Conservation (phyloP, 2,888 invertebrate genomes). For the Papilio demoleus region DNA sequence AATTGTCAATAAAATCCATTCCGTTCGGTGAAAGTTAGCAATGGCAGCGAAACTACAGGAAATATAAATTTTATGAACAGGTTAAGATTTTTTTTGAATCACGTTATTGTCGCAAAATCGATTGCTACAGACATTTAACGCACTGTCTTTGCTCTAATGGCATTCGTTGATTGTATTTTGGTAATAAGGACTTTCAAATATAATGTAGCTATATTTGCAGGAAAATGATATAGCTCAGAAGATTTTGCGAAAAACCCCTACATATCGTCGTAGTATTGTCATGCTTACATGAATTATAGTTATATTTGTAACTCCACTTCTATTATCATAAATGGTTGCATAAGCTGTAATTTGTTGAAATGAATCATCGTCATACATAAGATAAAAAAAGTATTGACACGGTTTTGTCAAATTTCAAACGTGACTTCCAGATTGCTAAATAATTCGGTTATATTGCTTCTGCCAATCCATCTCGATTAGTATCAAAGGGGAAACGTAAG, state of each 20-base stretch:
- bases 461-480: neutral
- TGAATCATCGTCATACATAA: neutral
- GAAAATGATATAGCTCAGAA: neutral
- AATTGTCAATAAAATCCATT: constrained; percentile 23
- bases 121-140: constrained; percentile 8
- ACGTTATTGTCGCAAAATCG: constrained; percentile 21
- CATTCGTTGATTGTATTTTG: neutral
- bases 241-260: neutral
- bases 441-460: constrained; percentile 1
- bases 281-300: neutral
- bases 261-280: neutral
- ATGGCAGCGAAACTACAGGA: constrained; percentile 20
- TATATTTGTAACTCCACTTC: neutral
- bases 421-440: constrained; percentile 13
- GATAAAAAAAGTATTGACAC: neutral
- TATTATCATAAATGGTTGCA: neutral
- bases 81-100: constrained; percentile 25
- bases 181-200: neutral
- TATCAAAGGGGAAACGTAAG: constrained; percentile 13
- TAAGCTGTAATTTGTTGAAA: neutral
- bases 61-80: constrained; percentile 24
- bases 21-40: constrained; percentile 18
- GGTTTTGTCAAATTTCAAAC: constrained; percentile 10
- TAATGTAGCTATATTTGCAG: neutral
- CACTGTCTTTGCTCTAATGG: constrained; percentile 21